phyloP scores from a whole-genome alignment of 2,888 invertebrate genomes.

The Aphodius granarius region DNA sequence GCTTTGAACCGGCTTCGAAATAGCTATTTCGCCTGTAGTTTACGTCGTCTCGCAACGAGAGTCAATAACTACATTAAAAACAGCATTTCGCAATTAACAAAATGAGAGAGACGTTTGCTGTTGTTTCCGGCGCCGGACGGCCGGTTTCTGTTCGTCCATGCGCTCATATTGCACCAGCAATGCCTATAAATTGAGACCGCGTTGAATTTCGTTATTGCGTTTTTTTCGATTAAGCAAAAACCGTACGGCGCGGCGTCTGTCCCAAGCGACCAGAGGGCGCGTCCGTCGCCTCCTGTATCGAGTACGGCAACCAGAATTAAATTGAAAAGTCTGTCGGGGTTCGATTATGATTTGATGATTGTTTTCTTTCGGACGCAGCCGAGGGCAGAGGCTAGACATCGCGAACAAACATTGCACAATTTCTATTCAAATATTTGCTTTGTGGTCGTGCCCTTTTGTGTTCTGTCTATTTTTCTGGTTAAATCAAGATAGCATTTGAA shows the following conservation, averaged over 20 bases:
- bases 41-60: background rate
- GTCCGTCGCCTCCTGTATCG: background rate
- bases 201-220: background rate
- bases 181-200: background rate
- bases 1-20: background rate
- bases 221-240: background rate
- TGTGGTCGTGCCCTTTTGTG: too few species aligned
- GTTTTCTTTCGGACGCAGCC: background rate
- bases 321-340: background rate
- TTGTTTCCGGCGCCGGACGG: background rate
- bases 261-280: background rate
- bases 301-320: background rate
- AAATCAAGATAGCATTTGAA: too few species aligned
- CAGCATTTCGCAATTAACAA: background rate
- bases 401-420: too few species aligned
- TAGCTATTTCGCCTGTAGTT: background rate
- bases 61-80: background rate
- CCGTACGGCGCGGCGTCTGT: background rate
- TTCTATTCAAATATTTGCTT: too few species aligned
- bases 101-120: background rate
- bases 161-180: background rate
- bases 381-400: too few species aligned
- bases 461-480: too few species aligned
- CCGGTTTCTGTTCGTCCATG: background rate
- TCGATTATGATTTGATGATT: background rate